Evolutionary conservation across 2,888 invertebrate genomes (phyloP), one percentile per base, ranked within the genome.

Genomic region (Euplexia lucipara): DNA sequence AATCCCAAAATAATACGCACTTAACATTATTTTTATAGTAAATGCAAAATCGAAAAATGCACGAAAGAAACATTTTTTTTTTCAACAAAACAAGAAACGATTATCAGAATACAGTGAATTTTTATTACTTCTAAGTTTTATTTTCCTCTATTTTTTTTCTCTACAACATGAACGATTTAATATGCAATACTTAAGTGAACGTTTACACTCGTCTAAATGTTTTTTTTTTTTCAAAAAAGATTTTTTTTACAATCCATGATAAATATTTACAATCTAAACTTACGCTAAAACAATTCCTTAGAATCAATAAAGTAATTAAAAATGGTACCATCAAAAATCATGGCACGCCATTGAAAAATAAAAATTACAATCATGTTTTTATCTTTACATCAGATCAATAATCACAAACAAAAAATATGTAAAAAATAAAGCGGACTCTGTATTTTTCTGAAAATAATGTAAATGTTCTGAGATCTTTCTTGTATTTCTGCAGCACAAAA

Each of bases 151-250:
- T 90, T 83, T 87, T 78, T 79, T 79, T 72, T 64, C 94, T 95
- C 94, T 95, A 95, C 94, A 92, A 94, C 93, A 92, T 94, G 94
- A 94, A 94, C 92, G 91, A 91, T 92, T 90, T 88, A 89, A 92
- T 92, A 91, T 91, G 91, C 89, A 87, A 89, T 91, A 90, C 79
- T 86, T 87, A 88, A 75, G 77, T 91, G 90, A 91, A 93, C 87
- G 90, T 88, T 89, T 91, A 92, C 86, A 92, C 86, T 87, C 81
- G 82, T 85, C 92, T 82, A 92, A 92, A 85, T 80, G 81, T 87
- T 85, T 84, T 86, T 86, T 65, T 72, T 70, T 60, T 83, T 86
- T 81, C 86, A 86, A 88, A 88, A 91, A 91, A 73, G 64, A 57
- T 59, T 86, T 91, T 91, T 90, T 93, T 91, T 92, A 93, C 85